phyloP scores from a whole-genome alignment of 2,888 invertebrate species.

The Leucophenga maculata region DNA sequence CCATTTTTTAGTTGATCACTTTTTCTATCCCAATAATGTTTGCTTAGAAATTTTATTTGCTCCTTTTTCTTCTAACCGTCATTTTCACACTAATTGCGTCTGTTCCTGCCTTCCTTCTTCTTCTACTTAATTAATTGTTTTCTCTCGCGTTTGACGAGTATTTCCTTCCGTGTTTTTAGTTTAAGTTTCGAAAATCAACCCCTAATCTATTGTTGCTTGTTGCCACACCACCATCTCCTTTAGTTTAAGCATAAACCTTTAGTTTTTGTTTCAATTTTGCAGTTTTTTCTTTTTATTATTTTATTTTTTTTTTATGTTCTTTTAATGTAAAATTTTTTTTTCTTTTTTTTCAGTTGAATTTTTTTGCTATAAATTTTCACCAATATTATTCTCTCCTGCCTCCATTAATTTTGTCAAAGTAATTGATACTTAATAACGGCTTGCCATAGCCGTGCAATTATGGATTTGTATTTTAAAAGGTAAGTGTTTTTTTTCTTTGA shows the following conservation, averaged over 20 bases:
- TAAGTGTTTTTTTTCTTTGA: conserved; percentile 39
- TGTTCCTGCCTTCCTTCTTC: conserved; percentile 36
- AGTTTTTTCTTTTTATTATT: not conserved
- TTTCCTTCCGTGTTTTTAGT: not conserved
- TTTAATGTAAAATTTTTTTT: conserved; percentile 24
- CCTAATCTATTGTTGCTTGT: not conserved
- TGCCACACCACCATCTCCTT: not conserved
- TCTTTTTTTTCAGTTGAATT: conserved; percentile 31
- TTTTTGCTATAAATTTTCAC: not conserved
- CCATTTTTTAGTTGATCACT: no score
- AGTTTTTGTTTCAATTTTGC: conserved; percentile 12
- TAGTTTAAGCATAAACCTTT: conserved; percentile 10
- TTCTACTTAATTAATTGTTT: conserved; percentile 52
- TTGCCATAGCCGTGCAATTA: conserved; percentile 60
- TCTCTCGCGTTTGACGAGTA: conserved; percentile 29
- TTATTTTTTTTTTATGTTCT: not conserved
- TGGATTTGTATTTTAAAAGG: conserved; percentile 63
- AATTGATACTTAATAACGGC: conserved; percentile 47
- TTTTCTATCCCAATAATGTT: not conserved
- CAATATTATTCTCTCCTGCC: conserved; percentile 1
- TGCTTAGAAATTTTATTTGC: not conserved
- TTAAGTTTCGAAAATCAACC: not conserved
- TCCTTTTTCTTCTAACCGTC: conserved; percentile 43
- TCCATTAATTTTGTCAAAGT: conserved; percentile 26
- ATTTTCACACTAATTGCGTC: conserved; percentile 64